These are phyloP conservation scores for Selenia dentaria DNA, from an alignment of 2,888 invertebrate species.

Conservation along the genomic window DNA sequence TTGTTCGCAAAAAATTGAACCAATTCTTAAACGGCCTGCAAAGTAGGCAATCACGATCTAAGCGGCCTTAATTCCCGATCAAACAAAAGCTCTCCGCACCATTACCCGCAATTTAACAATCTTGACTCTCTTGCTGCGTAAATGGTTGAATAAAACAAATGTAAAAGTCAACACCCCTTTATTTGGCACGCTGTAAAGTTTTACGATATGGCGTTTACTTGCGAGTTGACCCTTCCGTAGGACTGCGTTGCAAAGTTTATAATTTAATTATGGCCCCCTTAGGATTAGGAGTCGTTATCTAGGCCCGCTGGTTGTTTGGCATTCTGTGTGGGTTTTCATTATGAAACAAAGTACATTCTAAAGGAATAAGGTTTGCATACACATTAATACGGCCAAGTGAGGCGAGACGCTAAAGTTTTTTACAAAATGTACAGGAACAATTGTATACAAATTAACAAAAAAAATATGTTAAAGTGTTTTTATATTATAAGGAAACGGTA, in stretches of 20 bases:
- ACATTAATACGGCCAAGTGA: too few species aligned
- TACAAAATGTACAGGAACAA: too few species aligned
- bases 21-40: neutral
- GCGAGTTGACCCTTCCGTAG: conserved; percentile 73
- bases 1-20: too few species aligned
- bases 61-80: conserved; percentile 19
- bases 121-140: conserved; percentile 43
- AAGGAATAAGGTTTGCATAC: too few species aligned
- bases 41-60: conserved; percentile 16
- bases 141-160: conserved; percentile 55
- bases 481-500: too few species aligned
- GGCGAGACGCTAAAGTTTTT: too few species aligned
- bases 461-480: too few species aligned
- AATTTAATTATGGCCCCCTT: conserved; percentile 81
- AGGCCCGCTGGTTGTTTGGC: conserved; percentile 37
- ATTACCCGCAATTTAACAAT: conserved; percentile 58
- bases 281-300: conserved; percentile 70
- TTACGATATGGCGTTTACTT: conserved; percentile 79
- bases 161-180: conserved; percentile 78
- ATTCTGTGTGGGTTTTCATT: neutral
- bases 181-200: conserved; percentile 81
- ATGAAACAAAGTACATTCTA: conserved; percentile 1
- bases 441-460: too few species aligned
- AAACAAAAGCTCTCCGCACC: conserved; percentile 28
- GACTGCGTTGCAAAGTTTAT: conserved; percentile 69